Conservation (phyloP, 2,113 vertebrate genomes). For the Guaruba guarouba region DNA sequence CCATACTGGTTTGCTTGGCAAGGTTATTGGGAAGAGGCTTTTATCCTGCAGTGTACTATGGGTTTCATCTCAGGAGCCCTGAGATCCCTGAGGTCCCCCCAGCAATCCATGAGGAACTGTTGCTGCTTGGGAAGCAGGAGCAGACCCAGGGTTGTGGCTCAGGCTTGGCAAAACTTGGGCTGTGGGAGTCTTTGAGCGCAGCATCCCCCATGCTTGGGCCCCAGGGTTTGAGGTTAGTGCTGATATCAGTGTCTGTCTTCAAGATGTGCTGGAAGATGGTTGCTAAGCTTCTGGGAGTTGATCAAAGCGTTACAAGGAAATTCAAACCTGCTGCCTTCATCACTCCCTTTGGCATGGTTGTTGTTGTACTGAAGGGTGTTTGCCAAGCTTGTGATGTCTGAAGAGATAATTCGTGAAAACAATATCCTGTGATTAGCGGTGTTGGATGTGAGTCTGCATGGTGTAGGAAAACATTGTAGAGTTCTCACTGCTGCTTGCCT, state of each 20-base stretch:
- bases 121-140: not conserved
- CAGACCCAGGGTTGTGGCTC: rapidly evolving
- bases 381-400: not conserved
- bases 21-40: not conserved
- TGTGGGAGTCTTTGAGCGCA: not conserved
- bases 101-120: not conserved
- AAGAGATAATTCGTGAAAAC: not conserved
- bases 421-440: not conserved
- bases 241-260: not conserved
- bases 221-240: not conserved
- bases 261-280: not conserved
- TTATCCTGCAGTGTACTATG: not conserved
- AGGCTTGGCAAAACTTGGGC: not conserved
- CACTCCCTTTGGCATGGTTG: not conserved
- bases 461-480: not conserved
- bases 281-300: not conserved
- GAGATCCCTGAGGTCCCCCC: not conserved
- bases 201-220: not conserved
- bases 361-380: not conserved
- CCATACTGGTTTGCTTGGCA: rapidly evolving
- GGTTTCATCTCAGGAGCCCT: not conserved
- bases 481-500: not conserved
- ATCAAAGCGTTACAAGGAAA: not conserved
- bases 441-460: not conserved
- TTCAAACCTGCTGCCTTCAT: not conserved